Base-by-base conservation (phyloP, 2,113 vertebrate species). In the Eulemur macaco region DNA sequence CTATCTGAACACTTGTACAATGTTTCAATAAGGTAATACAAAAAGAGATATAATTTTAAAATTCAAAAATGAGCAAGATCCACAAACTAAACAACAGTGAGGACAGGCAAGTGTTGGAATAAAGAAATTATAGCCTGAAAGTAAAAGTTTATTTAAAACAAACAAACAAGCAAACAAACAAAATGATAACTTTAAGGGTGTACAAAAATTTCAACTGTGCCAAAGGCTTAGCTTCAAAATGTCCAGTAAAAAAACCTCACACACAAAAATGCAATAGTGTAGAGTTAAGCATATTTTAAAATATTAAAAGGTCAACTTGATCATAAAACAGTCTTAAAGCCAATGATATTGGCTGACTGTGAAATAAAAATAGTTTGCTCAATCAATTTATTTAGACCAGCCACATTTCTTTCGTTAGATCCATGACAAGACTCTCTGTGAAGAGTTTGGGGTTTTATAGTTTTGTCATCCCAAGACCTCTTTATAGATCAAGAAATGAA, bases 231-330 rank as follows among this genome's bases (percentile, higher is more conserved):
- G 17, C 63, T 87, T 81, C 34, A 76, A 93, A 90, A 94, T 45
- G n/a, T 74, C 86, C 14, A 47, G 0, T 80, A 15, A 39, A 91
- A 93, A 93, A 68, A n/a, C 15, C 39, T 83, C 2, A 58, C 50
- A 18, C 0, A 66, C 4, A 82, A 80, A 39, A 95, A 87, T 66
- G 1, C 13, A 63, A 10, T 60, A 74, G 18, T 89, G 54, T 60
- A 3, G 69, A 50, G n/a, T 89, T 91, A 77, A 20, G 18, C 45
- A 73, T 52, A 77, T 54, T 95, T 96, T 23, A 91, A 96, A 89
- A 56, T 39, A 39, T 77, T 58, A 94, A 52, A 92, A 88, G n/a
- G 52, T 74, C 85, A 73, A 8, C 31, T 66, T 80, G 52, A 64
- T 92, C 82, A 93, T n/a, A 76, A 88, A 77, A 80, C 9, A 50